Base-by-base conservation (phyloP, 2,797 vertebrate genomes). In the Brachymystax lenok region DNA sequence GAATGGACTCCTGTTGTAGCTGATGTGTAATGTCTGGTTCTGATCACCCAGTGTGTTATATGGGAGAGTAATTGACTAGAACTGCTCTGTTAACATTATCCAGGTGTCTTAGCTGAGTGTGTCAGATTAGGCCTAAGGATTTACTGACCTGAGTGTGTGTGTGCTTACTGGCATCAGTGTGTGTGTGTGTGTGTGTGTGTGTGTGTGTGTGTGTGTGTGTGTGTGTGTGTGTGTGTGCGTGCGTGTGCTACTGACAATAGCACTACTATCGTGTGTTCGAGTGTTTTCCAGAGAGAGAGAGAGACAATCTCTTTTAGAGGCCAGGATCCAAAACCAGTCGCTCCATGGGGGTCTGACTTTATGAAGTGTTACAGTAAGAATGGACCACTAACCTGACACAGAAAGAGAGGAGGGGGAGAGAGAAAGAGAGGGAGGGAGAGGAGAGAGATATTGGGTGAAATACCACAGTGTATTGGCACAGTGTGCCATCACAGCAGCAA, bases 301-400 rank as follows among this genome's bases (percentile, higher is more conserved):
- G 71, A 73, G 71, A 77, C 33, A 82, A 19, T 56, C n/a, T 40
- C 35, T 56, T 5, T 56, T 56, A 56, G 17, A 56, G 54, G 69
- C 85, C 88, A 87, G 90, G 84, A 90, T 88, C 82, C 90, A 87
- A 85, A 91, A 82, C 87, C 79, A 83, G 82, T 72, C 84, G 2
- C 89, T 88, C 87, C 84, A 81, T 10, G 84, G 87, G 90, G 84
- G 81, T 54, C 78, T 83, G 84, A 89, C 87, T 92, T 92, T 93
- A 92, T 87, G 90, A 93, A 90, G 86, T 87, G 86, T 86, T 85
- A 86, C 88, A 90, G 86, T 92, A 83, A 90, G 91, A 93, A 92
- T 91, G 83, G 87, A 83, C 79, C 35, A 40, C 40, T 46, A 8
- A 59, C 54, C 54, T n/a, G 54, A 59, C 17, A n/a, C 19, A 21